Percentiles rank a stretch among this genome's conserved stretches.
Evolutionary conservation across 2,888 invertebrate genomes (phyloP).

Genomic region (Drosophila meridiana): DNA sequence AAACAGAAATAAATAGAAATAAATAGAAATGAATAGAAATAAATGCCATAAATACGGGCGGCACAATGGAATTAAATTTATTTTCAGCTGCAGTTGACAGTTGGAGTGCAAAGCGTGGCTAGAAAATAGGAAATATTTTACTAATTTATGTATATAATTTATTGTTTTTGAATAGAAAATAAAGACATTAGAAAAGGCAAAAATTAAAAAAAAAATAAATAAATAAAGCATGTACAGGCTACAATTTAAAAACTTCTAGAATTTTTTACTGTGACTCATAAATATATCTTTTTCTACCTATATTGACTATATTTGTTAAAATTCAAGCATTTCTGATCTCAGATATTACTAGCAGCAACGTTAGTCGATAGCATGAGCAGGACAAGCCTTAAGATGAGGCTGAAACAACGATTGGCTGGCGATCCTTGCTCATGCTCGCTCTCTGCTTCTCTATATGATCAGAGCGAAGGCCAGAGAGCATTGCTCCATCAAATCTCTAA

Average conservation of each 20-base stretch:
- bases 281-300: too few relatives aligned
- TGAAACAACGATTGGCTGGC: background rate
- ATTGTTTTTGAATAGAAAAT: background rate
- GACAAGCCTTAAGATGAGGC: background rate
- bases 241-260: too few relatives aligned
- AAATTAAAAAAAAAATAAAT: too few relatives aligned
- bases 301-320: too few relatives aligned
- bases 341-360: too few relatives aligned
- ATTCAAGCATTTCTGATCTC: too few relatives aligned
- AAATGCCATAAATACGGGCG: background rate
- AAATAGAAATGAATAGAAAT: too few relatives aligned
- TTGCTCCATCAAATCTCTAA: background rate
- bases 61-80: background rate
- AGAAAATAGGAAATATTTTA: background rate
- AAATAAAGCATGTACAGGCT: too few relatives aligned
- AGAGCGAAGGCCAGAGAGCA: background rate
- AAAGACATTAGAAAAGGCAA: background rate
- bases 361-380: too few relatives aligned
- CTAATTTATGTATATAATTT: background rate
- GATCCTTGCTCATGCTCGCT: background rate
- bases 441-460: too few relatives aligned
- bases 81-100: conserved; percentile 6
- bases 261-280: too few relatives aligned
- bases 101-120: background rate
- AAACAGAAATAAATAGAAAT: background rate